Evolutionary conservation across 2,888 invertebrate species (phyloP).

Genomic region (Meloe dianella): DNA sequence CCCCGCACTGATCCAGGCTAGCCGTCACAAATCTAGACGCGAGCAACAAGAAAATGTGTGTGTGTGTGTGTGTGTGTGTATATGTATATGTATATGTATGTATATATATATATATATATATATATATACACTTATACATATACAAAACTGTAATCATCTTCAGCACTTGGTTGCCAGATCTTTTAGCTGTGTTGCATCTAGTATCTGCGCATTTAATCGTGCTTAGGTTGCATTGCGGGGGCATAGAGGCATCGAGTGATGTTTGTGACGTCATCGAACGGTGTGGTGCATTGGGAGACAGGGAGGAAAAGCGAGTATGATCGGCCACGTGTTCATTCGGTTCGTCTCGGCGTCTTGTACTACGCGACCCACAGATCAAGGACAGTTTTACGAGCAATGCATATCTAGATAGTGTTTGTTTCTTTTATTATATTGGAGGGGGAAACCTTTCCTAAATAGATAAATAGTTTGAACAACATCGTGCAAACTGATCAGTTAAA

Average conservation of each 20-base stretch:
- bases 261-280: conserved; percentile 56
- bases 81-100: too few relatives aligned
- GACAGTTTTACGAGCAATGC: conserved; percentile 61
- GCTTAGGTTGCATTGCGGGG: conserved; percentile 52
- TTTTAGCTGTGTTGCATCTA: conserved; percentile 53
- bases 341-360: conserved; percentile 54
- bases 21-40: conserved; percentile 57
- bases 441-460: conserved; percentile 47
- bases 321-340: conserved; percentile 57
- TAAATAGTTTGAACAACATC: conserved; percentile 52
- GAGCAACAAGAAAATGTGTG: conserved; percentile 52
- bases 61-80: too few relatives aligned
- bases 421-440: conserved; percentile 47
- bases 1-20: conserved; percentile 37
- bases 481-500: conserved; percentile 49
- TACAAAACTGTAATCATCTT: conserved; percentile 55
- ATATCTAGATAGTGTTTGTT: conserved; percentile 56
- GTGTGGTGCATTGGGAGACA: conserved; percentile 38
- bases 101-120: too few relatives aligned
- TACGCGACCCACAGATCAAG: conserved; percentile 62
- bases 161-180: conserved; percentile 56
- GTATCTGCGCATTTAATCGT: conserved; percentile 58
- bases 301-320: conserved; percentile 34
- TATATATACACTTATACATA: neutral
- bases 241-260: conserved; percentile 55